Percentiles rank a stretch among this genome's conserved stretches.
These are phyloP conservation scores for Hemithea aestivaria DNA, from an alignment of 2,888 invertebrate genomes.

Conservation along the genomic window DNA sequence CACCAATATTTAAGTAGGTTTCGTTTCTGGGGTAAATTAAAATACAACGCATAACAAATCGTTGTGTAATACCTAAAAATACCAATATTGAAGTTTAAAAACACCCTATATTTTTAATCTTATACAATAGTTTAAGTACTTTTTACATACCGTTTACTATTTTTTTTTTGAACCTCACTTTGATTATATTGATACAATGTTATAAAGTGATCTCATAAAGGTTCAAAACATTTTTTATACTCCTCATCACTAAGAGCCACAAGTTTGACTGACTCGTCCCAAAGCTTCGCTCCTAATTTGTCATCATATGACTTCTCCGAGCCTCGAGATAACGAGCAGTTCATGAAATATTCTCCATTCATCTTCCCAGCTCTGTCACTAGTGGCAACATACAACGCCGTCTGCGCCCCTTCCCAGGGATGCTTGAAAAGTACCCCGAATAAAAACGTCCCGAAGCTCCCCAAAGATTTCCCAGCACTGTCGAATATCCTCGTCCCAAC, in stretches of 20 bases:
- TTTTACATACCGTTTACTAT: too few species aligned
- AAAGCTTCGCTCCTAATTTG: constrained; percentile 84
- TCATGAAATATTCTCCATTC: constrained; percentile 87
- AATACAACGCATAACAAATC: too few species aligned
- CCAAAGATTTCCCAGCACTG: constrained; percentile 62
- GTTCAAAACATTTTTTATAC: constrained; percentile 75
- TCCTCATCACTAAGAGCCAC: constrained; percentile 82
- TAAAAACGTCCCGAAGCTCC: constrained; percentile 77
- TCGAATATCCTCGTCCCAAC: constrained; percentile 88
- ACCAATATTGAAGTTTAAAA: too few species aligned
- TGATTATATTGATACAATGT: too few species aligned
- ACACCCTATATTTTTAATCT: too few species aligned
- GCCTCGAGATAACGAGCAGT: constrained; percentile 83
- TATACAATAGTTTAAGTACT: too few species aligned
- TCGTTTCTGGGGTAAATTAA: too few species aligned
- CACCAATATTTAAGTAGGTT: too few species aligned
- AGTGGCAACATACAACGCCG: constrained; percentile 83
- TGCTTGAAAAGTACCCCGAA: constrained; percentile 85
- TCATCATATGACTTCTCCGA: constrained; percentile 80
- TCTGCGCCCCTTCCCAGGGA: constrained; percentile 89
- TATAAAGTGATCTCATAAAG: too few species aligned
- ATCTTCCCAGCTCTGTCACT: constrained; percentile 84
- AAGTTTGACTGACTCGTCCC: constrained; percentile 87
- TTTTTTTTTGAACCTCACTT: too few species aligned
- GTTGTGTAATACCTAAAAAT: too few species aligned